phyloP scores from a whole-genome alignment of 2,888 invertebrate species.

The Drosophila percnosoma region DNA sequence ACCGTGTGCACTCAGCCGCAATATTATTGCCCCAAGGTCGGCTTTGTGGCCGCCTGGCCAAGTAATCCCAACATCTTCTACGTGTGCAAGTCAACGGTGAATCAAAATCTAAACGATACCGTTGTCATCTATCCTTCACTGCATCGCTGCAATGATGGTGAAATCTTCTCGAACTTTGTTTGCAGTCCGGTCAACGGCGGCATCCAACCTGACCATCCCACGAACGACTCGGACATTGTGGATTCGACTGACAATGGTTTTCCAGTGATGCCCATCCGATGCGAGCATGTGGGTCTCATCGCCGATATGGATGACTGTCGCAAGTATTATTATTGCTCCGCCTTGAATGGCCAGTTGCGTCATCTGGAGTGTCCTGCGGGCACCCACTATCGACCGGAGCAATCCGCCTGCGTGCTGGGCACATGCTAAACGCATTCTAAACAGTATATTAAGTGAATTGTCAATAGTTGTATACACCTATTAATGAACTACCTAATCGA shows the following conservation, averaged over 20 bases:
- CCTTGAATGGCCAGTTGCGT: constrained; percentile 65
- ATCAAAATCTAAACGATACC: constrained; percentile 78
- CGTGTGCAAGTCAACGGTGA: constrained; percentile 83
- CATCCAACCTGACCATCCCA: constrained; percentile 13
- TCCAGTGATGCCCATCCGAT: constrained; percentile 45
- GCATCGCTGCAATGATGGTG: constrained; percentile 83
- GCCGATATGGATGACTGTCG: constrained; percentile 75
- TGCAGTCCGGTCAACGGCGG: constrained; percentile 56
- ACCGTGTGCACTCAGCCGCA: constrained; percentile 76
- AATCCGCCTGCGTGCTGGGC: constrained; percentile 78
- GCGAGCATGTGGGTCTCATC: constrained; percentile 72
- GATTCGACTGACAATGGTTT: constrained; percentile 56
- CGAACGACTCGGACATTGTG: neutral
- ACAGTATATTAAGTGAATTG: constrained; percentile 23
- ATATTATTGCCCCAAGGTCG: constrained; percentile 79
- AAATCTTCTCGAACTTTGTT: constrained; percentile 78
- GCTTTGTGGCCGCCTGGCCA: constrained; percentile 83
- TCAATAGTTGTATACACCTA: constrained; percentile 11
- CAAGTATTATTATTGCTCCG: constrained; percentile 82
- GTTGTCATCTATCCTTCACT: constrained; percentile 82
- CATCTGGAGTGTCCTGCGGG: constrained; percentile 80
- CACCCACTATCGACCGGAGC: constrained; percentile 73
- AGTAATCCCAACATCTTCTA: constrained; percentile 83
- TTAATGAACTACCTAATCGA: constrained; percentile 25
- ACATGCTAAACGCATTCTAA: constrained; percentile 52